phyloP scores from a whole-genome alignment of 2,888 invertebrate genomes.

The Amaurobius ferox region DNA sequence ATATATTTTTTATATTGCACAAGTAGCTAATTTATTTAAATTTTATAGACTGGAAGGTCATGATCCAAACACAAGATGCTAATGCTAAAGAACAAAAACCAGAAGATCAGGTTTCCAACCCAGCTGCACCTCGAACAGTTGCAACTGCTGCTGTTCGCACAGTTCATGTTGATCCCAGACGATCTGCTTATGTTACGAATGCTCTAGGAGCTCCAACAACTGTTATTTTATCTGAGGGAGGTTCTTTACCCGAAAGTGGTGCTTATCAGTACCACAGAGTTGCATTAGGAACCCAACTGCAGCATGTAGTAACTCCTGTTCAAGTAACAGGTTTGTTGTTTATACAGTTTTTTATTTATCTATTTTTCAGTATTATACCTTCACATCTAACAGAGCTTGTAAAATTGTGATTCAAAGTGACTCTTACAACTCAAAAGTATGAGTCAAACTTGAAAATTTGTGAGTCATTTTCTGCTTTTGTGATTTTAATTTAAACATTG shows the following conservation, averaged over 20 bases:
- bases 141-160: constrained; percentile 25
- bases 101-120: constrained; percentile 17
- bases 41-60: constrained; percentile 76
- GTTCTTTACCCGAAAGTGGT: constrained; percentile 21
- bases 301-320: constrained; percentile 65
- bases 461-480: no score
- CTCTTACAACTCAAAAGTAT: no score
- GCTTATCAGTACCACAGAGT: constrained; percentile 57
- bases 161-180: constrained; percentile 30
- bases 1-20: no score
- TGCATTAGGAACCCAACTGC: constrained; percentile 58
- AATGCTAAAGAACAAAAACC: constrained; percentile 49
- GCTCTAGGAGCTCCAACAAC: constrained; percentile 31
- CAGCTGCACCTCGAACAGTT: constrained; percentile 18
- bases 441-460: no score
- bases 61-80: constrained; percentile 71
- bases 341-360: no score
- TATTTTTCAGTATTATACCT: no score
- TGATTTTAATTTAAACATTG: no score
- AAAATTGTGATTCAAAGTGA: no score
- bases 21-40: no score
- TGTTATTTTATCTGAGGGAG: constrained; percentile 41
- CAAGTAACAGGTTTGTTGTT: constrained; percentile 61
- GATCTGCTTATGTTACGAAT: constrained; percentile 33
- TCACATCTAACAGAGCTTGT: no score